Conservation (phyloP, 2,888 invertebrate genomes). For the Augochlorella aurata region DNA sequence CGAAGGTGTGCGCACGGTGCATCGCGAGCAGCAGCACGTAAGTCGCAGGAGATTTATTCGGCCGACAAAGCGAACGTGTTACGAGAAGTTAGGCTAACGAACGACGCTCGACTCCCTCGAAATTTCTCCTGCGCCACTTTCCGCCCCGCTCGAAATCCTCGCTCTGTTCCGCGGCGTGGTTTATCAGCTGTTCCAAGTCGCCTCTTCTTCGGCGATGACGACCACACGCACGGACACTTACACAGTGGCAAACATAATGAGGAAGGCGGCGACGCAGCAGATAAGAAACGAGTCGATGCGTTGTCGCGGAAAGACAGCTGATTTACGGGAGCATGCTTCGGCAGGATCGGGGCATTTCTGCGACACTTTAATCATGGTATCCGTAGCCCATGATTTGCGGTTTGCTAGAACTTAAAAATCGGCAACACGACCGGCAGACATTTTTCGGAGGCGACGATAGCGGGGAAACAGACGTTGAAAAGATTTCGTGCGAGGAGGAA, state of each 20-base stretch:
- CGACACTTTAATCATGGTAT: background rate
- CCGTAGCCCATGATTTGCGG: background rate
- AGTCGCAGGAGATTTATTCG: background rate
- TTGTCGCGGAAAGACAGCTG: background rate
- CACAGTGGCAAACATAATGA: slow-evolving; percentile 12
- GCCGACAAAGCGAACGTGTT: background rate
- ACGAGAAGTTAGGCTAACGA: background rate
- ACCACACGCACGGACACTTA: slow-evolving; percentile 24
- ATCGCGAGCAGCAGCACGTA: background rate
- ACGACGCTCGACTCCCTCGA: background rate
- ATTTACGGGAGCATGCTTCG: background rate
- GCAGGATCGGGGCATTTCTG: background rate
- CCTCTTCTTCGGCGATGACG: slow-evolving; percentile 31
- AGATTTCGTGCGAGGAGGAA: too few relatives aligned
- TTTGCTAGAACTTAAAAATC: background rate
- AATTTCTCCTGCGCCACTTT: slow-evolving; percentile 34
- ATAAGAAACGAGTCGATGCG: slow-evolving; percentile 37
- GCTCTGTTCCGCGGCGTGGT: slow-evolving; percentile 37
- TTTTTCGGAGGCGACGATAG: background rate
- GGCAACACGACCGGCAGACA: background rate
- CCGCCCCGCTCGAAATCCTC: slow-evolving; percentile 17
- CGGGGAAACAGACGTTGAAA: too few relatives aligned
- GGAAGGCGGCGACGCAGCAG: slow-evolving; percentile 35
- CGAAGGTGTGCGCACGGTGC: background rate
- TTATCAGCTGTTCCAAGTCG: slow-evolving; percentile 55